Evolutionary conservation across 2,888 invertebrate species (phyloP), one percentile per base, ranked within the genome.

Genomic region (Acleris sparsana): DNA sequence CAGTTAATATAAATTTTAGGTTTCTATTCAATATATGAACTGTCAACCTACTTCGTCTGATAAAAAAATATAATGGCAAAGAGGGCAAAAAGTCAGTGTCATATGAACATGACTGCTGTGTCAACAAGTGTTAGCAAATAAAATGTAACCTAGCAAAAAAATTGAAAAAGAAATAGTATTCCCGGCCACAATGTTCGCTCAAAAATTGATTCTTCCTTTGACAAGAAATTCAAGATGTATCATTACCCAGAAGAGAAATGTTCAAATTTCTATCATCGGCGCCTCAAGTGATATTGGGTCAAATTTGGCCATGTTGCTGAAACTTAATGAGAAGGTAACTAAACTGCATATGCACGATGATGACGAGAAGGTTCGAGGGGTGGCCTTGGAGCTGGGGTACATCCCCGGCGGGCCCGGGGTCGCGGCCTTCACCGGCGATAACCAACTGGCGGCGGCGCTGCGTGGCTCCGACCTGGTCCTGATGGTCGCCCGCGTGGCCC

Each of bases 251-350:
- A 51, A 65, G 9, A 76, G 83, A 69, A 76, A 80, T 71, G 69
- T 87, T n/a, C 86, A 86, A 72, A 74, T 87, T 7, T 82, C 87
- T 5, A 72, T 87, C 2, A 72, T 87, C n/a, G 88, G 88, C 6
- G 86, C 86, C 9, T 82, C 77, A 29, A 82, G 75, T 70, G 79
- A 81, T 17, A 74, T 88, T 1, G 88, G 88, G 9, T 77, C 80
- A 48, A 84, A 85, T 64, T 73, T 88, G 52, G 78, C 87, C 0
- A 60, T 88, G 60, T 73, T 88, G 29, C 68, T 88, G 18, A 87
- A 84, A 69, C 79, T 79, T 25, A 88, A 84, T 61, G 59, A 59
- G n/a, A 82, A 84, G 70, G 75, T 89, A 29, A 73, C 73, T 17
- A 78, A 70, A 56, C 66, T 89, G 3, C 73, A 83, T 11, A 69